Conservation (phyloP, 2,797 vertebrate species). For the Muscicapa comitata region DNA sequence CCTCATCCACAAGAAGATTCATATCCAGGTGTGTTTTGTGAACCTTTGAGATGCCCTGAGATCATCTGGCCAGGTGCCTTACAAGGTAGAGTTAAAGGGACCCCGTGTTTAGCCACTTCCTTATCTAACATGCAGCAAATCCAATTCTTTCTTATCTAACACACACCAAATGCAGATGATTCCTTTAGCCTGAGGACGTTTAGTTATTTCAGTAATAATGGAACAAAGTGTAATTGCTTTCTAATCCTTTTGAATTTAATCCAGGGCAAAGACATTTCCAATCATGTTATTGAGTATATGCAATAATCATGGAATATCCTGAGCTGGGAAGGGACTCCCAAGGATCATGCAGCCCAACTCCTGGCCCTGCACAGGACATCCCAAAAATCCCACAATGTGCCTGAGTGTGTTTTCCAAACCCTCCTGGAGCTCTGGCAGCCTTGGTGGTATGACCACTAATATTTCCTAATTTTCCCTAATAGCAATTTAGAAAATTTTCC, state of each 20-base stretch:
- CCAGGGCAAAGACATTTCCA: not conserved
- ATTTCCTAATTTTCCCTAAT: not conserved
- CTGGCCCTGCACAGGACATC: not conserved
- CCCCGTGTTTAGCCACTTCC: not conserved
- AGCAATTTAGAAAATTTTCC: not conserved
- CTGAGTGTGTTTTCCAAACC: not conserved
- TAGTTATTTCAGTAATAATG: not conserved
- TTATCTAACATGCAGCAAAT: constrained; percentile 19
- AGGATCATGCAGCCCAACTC: not conserved
- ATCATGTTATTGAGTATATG: not conserved
- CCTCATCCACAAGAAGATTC: constrained; percentile 52
- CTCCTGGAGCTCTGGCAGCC: not conserved
- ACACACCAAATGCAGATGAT: not conserved
- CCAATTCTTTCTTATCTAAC: constrained; percentile 41
- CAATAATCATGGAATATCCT: not conserved
- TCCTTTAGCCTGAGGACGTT: constrained; percentile 28
- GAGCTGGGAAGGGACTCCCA: not conserved
- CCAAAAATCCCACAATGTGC: not conserved
- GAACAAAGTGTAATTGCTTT: constrained; percentile 7
- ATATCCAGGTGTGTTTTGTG: constrained; percentile 57
- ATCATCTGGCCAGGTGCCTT: constrained; percentile 44
- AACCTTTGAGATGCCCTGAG: constrained; percentile 45
- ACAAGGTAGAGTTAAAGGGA: constrained; percentile 29
- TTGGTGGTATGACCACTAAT: not conserved
- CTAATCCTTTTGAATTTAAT: constrained; percentile 34